phyloP scores from a whole-genome alignment of 2,113 vertebrate genomes.

The Neodon shergylaensis region DNA sequence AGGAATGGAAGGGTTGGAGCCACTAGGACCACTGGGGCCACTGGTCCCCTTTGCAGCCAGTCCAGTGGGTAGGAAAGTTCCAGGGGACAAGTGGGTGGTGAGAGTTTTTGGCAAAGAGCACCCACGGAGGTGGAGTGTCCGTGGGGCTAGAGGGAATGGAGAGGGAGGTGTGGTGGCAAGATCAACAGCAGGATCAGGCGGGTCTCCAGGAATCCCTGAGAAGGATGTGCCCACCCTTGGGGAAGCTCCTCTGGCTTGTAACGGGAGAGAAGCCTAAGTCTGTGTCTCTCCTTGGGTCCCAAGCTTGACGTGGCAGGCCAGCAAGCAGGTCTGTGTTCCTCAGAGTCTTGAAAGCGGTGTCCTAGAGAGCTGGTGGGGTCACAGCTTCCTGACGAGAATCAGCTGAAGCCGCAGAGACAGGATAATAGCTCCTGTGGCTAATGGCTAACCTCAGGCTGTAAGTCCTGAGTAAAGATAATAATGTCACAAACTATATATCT shows the following conservation, averaged over 20 bases:
- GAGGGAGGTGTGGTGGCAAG: background rate
- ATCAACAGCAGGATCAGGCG: background rate
- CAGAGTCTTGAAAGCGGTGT: background rate
- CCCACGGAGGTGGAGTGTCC: background rate
- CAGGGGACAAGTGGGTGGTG: background rate
- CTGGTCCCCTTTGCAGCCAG: background rate
- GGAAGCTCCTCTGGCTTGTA: background rate
- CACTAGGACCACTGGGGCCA: too few species aligned
- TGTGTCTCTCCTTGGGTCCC: background rate
- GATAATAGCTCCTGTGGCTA: background rate
- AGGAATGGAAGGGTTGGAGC: background rate
- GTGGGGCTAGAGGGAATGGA: background rate
- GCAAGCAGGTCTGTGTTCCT: background rate
- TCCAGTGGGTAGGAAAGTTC: background rate
- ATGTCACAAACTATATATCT: background rate
- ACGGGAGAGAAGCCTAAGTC: background rate
- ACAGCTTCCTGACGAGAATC: background rate
- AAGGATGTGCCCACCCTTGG: background rate
- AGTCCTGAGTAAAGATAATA: background rate
- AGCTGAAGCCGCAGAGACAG: background rate
- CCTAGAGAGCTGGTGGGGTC: fast-evolving
- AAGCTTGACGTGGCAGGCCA: background rate
- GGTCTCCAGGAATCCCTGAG: background rate
- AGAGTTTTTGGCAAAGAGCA: background rate
- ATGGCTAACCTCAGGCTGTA: background rate